Evolutionary conservation across 1,140 invertebrate species (phyloP).

Genomic region (Bombus confusus): DNA sequence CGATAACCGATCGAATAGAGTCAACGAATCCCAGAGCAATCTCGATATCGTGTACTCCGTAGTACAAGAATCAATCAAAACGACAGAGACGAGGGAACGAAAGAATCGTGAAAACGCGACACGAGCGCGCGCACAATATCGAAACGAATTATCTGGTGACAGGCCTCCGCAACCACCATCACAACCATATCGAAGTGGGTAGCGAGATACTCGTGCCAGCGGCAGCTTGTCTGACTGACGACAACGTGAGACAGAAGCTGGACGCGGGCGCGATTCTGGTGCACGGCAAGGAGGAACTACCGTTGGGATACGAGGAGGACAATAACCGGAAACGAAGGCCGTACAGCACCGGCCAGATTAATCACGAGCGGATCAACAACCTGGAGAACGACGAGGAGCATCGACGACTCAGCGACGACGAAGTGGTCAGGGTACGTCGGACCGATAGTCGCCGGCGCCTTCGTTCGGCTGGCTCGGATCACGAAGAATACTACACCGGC

Average conservation of each 20-base stretch:
- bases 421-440: conserved; percentile 52
- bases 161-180: conserved; percentile 69
- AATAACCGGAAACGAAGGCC: conserved; percentile 62
- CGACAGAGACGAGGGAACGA: conserved; percentile 3
- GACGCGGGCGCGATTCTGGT: conserved; percentile 82
- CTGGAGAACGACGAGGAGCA: conserved; percentile 59
- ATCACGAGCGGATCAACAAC: conserved; percentile 53
- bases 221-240: conserved; percentile 72
- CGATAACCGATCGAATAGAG: neutral
- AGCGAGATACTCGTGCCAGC: conserved; percentile 78
- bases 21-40: neutral
- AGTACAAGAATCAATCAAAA: no score
- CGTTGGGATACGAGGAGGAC: conserved; percentile 73
- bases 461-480: conserved; percentile 56
- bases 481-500: conserved; percentile 56
- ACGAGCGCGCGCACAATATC: conserved; percentile 59
- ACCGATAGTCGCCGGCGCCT: conserved; percentile 41
- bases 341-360: conserved; percentile 61
- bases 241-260: conserved; percentile 79
- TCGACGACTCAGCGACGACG: conserved; percentile 56
- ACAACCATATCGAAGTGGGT: conserved; percentile 79
- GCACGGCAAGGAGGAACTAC: conserved; percentile 87
- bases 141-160: conserved; percentile 67
- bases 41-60: no score
- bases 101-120: conserved; percentile 33